Evolutionary conservation across 2,113 vertebrate species (phyloP).

Genomic region (Charina bottae): DNA sequence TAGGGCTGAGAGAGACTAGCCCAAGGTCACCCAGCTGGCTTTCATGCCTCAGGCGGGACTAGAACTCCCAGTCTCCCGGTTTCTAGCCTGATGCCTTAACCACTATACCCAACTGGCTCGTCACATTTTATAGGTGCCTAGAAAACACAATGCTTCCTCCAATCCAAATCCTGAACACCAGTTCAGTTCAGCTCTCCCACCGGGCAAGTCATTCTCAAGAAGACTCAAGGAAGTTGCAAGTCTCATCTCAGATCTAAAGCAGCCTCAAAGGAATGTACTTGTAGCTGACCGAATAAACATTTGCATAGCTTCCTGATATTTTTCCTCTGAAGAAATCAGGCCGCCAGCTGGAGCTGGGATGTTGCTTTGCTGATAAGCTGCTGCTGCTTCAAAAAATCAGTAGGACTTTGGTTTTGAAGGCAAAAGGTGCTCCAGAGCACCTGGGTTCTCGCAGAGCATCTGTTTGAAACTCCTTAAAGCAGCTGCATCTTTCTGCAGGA

Average conservation of each 20-base stretch:
- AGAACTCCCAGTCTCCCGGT: too few relatives aligned
- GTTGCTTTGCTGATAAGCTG: background rate
- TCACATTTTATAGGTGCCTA: background rate
- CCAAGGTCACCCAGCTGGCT: too few relatives aligned
- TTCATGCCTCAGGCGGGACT: too few relatives aligned
- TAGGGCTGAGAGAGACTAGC: too few relatives aligned
- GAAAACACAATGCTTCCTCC: background rate
- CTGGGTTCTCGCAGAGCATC: background rate
- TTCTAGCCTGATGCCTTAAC: too few relatives aligned
- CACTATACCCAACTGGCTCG: too few relatives aligned
- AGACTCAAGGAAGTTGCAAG: background rate
- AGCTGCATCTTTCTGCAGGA: background rate
- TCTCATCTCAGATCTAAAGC: background rate
- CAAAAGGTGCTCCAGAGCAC: background rate
- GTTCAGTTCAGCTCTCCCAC: background rate
- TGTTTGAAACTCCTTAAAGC: background rate
- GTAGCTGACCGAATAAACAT: background rate
- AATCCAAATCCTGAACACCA: background rate
- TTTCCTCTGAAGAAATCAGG: background rate
- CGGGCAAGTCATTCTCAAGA: background rate
- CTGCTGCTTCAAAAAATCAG: background rate
- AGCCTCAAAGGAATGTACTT: background rate
- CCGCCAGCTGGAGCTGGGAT: background rate
- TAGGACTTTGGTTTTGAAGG: background rate
- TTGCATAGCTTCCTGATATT: background rate